Evolutionary conservation across 2,797 vertebrate species (phyloP).

Genomic region (Sardinella longiceps): DNA sequence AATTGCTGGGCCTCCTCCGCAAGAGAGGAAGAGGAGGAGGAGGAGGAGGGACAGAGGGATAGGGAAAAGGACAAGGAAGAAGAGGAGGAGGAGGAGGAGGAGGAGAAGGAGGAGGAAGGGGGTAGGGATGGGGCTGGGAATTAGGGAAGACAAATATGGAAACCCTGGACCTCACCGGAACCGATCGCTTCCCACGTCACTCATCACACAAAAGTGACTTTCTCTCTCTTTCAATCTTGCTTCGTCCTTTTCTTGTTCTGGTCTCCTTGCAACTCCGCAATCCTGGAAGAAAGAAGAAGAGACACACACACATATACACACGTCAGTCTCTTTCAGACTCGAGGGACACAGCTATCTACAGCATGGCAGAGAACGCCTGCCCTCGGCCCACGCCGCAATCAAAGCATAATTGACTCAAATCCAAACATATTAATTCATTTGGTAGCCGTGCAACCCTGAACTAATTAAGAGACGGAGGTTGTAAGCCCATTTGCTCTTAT

Average conservation of each 20-base stretch:
- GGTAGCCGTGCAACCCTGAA: slow-evolving; percentile 49
- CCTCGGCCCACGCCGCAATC: slow-evolving; percentile 44
- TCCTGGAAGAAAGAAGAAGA: neutral
- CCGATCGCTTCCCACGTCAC: slow-evolving; percentile 46
- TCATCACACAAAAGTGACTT: slow-evolving; percentile 65
- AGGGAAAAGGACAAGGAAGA: slow-evolving; percentile 20
- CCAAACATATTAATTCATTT: slow-evolving; percentile 56
- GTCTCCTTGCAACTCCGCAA: slow-evolving; percentile 26
- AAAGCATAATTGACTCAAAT: slow-evolving; percentile 54
- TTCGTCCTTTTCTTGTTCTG: neutral
- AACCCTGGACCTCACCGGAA: slow-evolving; percentile 47
- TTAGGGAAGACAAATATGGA: neutral
- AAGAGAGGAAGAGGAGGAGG: neutral
- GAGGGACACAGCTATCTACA: slow-evolving; percentile 33
- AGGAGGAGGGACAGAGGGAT: neutral
- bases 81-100: slow-evolving; percentile 3
- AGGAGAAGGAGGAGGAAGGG: neutral
- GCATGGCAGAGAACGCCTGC: no score
- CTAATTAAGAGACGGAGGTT: slow-evolving; percentile 62
- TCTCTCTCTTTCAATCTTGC: neutral
- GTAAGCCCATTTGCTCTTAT: slow-evolving; percentile 69
- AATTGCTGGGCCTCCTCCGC: neutral
- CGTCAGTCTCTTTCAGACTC: neutral
- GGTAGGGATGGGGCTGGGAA: neutral
- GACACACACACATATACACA: slow-evolving; percentile 5